These are phyloP conservation scores for Heterodera filipjevi DNA, from an alignment of 2,888 invertebrate genomes.

Conservation along the genomic window DNA sequence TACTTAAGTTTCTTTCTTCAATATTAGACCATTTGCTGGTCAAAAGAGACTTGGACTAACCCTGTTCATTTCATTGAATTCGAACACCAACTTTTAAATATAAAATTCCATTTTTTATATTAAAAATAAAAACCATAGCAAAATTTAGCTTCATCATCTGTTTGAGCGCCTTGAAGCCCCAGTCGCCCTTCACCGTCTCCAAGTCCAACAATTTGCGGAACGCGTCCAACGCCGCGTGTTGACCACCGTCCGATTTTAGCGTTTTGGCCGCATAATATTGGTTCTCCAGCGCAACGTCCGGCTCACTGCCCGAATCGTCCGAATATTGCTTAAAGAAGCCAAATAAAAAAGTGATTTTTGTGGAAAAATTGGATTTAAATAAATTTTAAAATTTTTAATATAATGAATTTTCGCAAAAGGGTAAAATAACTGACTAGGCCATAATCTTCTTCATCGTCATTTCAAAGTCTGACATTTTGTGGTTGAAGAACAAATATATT, in stretches of 20 bases:
- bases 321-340: constrained; percentile 79
- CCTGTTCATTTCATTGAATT: too few species aligned
- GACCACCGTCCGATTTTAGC: constrained; percentile 88
- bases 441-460: constrained; percentile 65
- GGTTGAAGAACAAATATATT: too few species aligned
- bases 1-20: too few species aligned
- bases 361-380: too few species aligned
- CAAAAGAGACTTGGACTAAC: too few species aligned
- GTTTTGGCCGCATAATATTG: constrained; percentile 99
- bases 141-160: constrained; percentile 99
- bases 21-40: too few species aligned
- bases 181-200: constrained; percentile 98
- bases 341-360: too few species aligned
- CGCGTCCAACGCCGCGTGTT: constrained; percentile 84
- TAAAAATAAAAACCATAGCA: constrained; percentile 76
- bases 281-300: constrained; percentile 98
- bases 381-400: too few species aligned
- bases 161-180: constrained; percentile 99
- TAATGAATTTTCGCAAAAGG: too few species aligned
- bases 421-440: constrained; percentile 61
- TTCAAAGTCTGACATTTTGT: constrained; percentile 46
- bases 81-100: too few species aligned
- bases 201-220: constrained; percentile 86
- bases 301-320: constrained; percentile 97
- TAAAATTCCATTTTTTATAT: not conserved